A percentile compares a stretch with the other conserved stretches of the same genome.
Evolutionary conservation across 2,797 vertebrate genomes (phyloP).

Genomic region (Ambastaia sidthimunki): DNA sequence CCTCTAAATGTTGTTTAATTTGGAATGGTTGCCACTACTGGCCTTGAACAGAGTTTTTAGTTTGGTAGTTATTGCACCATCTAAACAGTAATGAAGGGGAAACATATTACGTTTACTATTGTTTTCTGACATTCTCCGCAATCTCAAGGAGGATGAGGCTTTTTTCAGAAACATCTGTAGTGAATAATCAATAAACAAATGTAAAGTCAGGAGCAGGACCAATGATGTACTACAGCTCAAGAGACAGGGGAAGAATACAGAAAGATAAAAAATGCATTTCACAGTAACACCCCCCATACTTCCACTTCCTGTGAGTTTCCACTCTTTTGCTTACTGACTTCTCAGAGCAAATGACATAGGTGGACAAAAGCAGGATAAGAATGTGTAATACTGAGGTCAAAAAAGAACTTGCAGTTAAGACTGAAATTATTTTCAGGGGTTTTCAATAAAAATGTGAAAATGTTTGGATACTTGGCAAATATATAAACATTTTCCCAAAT

Average conservation of each 20-base stretch:
- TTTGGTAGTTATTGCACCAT: slow-evolving; percentile 60
- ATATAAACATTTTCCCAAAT: background rate
- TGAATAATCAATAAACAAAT: slow-evolving; percentile 70
- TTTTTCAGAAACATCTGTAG: slow-evolving; percentile 85
- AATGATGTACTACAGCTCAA: slow-evolving; percentile 52
- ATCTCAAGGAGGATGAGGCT: slow-evolving; percentile 82
- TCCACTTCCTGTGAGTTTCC: slow-evolving; percentile 62
- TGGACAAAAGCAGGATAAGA: slow-evolving; percentile 48
- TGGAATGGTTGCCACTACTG: slow-evolving; percentile 68
- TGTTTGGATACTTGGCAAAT: background rate
- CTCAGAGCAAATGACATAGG: slow-evolving; percentile 16
- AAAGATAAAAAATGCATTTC: slow-evolving; percentile 51
- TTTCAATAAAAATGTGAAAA: background rate
- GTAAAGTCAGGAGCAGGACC: slow-evolving; percentile 57
- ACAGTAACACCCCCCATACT: slow-evolving; percentile 57
- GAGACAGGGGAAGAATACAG: slow-evolving; percentile 52
- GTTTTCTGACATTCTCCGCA: slow-evolving; percentile 81
- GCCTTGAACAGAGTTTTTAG: slow-evolving; percentile 58
- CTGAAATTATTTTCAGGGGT: slow-evolving; percentile 5
- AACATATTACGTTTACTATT: slow-evolving; percentile 76
- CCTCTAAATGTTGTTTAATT: background rate
- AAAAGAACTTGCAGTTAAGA: slow-evolving; percentile 32
- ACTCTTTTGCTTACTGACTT: slow-evolving; percentile 19
- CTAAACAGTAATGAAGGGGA: slow-evolving; percentile 68
- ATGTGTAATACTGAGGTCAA: slow-evolving; percentile 31